These are phyloP conservation scores for Cydia fagiglandana DNA, from an alignment of 1,140 invertebrate genomes.

Conservation along the genomic window DNA sequence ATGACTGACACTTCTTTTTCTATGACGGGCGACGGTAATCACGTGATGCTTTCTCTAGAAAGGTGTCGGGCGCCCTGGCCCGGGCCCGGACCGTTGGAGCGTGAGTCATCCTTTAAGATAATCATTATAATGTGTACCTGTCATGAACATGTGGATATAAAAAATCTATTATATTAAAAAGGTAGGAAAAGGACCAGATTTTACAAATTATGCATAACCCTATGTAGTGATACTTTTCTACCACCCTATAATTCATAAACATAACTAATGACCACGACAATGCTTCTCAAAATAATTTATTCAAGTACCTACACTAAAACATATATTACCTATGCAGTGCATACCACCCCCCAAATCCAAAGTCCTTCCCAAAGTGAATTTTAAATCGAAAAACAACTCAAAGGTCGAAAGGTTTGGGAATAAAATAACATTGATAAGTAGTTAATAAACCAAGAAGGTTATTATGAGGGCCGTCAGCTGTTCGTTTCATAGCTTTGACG, in stretches of 20 bases:
- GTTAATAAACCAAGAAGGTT: slow-evolving; percentile 12
- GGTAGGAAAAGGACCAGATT: too few species aligned
- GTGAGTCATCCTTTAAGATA: too few species aligned
- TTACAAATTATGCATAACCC: too few species aligned
- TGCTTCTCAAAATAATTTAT: not conserved
- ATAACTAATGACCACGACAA: not conserved
- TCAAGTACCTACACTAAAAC: not conserved
- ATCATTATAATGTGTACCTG: too few species aligned
- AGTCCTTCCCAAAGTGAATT: not conserved
- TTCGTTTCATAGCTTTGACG: not conserved
- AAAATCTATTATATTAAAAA: too few species aligned
- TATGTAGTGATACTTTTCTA: too few species aligned
- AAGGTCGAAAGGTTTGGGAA: not conserved
- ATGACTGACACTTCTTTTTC: too few species aligned
- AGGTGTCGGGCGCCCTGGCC: too few species aligned
- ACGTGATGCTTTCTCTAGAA: too few species aligned
- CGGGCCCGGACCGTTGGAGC: too few species aligned
- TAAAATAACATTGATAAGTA: slow-evolving; percentile 1
- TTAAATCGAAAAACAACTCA: not conserved
- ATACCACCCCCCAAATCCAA: not conserved
- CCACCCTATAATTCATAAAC: not conserved
- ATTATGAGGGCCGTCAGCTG: slow-evolving; percentile 4
- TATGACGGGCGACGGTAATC: too few species aligned
- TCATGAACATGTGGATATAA: too few species aligned
- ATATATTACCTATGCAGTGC: not conserved